A percentile compares a stretch with the other conserved stretches of the same genome.
Evolutionary conservation across 2,888 invertebrate genomes (phyloP).

Genomic region (Drosophila longiperda): DNA sequence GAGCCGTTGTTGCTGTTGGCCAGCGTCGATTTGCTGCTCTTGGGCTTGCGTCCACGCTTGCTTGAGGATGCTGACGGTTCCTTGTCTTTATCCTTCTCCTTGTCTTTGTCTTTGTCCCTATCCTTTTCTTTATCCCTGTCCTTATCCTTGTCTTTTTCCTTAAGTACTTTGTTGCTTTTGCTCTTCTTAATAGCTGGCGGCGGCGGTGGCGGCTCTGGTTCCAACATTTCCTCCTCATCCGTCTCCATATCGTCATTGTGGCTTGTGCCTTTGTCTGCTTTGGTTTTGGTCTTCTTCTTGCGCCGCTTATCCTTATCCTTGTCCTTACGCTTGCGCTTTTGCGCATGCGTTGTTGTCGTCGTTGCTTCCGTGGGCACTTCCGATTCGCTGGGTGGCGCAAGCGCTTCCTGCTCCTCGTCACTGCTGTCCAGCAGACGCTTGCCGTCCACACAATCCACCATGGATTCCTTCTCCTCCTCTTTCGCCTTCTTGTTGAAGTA

Average conservation of each 20-base stretch:
- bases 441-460: constrained; percentile 25
- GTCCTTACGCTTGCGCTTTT: constrained; percentile 84
- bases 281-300: constrained; percentile 82
- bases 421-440: constrained; percentile 42
- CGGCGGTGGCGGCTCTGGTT: constrained; percentile 43
- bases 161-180: constrained; percentile 55
- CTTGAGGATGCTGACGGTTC: constrained; percentile 16
- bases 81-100: constrained; percentile 42
- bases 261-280: constrained; percentile 40
- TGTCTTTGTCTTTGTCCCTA: constrained; percentile 36
- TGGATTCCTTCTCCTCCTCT: constrained; percentile 60
- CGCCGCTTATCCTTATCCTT: constrained; percentile 82
- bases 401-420: constrained; percentile 42
- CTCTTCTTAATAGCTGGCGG: constrained; percentile 48
- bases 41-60: constrained; percentile 62
- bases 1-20: constrained; percentile 11
- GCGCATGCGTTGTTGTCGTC: constrained; percentile 42
- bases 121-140: constrained; percentile 39
- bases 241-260: constrained; percentile 61
- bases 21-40: constrained; percentile 48
- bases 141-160: constrained; percentile 57
- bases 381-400: constrained; percentile 30
- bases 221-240: constrained; percentile 68
- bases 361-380: constrained; percentile 21
- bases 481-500: constrained; percentile 84